Evolutionary conservation across 1,140 invertebrate species (phyloP).

Genomic region (Radopholus similis): DNA sequence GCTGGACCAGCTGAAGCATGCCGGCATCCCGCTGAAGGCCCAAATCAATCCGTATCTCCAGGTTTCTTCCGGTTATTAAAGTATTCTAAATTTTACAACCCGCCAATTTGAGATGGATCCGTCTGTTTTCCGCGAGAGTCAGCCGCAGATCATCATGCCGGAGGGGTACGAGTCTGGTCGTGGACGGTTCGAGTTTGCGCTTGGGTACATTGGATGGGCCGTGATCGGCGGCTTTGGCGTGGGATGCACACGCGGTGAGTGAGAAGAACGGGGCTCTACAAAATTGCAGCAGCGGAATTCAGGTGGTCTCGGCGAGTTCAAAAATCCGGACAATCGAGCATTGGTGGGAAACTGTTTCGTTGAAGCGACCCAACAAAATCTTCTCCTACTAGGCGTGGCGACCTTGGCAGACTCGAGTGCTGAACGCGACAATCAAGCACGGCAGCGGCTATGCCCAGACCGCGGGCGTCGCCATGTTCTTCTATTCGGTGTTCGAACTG

Average conservation of each 20-base stretch:
- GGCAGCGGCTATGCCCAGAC: constrained; percentile 49
- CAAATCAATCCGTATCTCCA: constrained; percentile 49
- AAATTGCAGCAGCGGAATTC: no score
- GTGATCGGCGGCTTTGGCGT: constrained; percentile 37
- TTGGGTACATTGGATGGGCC: constrained; percentile 47
- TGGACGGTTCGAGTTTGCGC: constrained; percentile 44
- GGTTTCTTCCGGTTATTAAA: constrained; percentile 30
- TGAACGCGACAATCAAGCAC: constrained; percentile 44
- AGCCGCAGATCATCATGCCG: constrained; percentile 49
- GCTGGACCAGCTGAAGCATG: constrained; percentile 39
- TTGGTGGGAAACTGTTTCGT: neutral
- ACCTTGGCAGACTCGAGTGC: constrained; percentile 16
- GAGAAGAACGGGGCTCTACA: constrained; percentile 37
- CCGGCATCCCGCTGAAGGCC: constrained; percentile 37
- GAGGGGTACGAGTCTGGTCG: constrained; percentile 45
- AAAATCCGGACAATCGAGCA: neutral
- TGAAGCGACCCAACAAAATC: neutral
- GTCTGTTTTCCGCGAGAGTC: constrained; percentile 36
- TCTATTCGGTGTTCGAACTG: constrained; percentile 40
- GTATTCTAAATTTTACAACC: neutral
- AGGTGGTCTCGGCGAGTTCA: neutral
- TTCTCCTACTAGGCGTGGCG: constrained; percentile 8
- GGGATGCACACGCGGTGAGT: constrained; percentile 35
- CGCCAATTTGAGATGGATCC: constrained; percentile 39
- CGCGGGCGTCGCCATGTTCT: constrained; percentile 44